A percentile compares a stretch with the other conserved stretches of the same genome.
Conservation (phyloP, 1,140 invertebrate genomes). For the Adelges cooleyi region DNA sequence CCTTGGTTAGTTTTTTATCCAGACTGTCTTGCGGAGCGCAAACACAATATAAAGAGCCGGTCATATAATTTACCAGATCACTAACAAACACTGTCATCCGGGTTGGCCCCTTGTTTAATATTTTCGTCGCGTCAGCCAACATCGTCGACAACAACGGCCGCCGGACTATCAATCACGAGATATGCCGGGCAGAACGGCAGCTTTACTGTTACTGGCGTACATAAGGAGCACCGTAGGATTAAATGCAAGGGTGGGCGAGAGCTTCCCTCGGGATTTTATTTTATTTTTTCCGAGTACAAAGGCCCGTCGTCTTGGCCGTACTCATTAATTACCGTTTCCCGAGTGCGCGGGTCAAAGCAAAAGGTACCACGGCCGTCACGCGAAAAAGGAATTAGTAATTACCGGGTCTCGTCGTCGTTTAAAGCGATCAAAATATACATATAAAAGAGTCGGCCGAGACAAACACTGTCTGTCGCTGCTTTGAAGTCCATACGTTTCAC, state of each 20-base stretch:
- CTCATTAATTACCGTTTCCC: slow-evolving; percentile 12
- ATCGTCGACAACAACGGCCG: background rate
- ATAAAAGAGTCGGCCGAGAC: background rate
- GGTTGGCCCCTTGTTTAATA: background rate
- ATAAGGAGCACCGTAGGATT: no score
- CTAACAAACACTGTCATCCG: no score
- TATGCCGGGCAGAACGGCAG: no score
- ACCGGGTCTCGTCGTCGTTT: background rate
- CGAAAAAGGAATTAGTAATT: slow-evolving; percentile 20
- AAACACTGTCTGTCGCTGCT: no score
- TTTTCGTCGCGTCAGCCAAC: background rate
- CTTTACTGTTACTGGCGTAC: no score
- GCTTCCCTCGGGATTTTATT: no score
- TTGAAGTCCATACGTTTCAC: background rate
- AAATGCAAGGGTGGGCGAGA: no score
- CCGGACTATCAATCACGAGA: slow-evolving; percentile 13
- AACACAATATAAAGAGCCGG: no score
- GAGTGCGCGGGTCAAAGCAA: background rate
- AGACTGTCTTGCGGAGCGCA: no score
- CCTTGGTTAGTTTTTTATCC: no score
- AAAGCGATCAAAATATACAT: background rate
- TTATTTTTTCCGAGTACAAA: no score
- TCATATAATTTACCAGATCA: no score
- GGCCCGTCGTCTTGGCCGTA: background rate
- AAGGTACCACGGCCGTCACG: background rate